Base-by-base conservation (phyloP, 2,797 vertebrate genomes). In the Menidia menidia region DNA sequence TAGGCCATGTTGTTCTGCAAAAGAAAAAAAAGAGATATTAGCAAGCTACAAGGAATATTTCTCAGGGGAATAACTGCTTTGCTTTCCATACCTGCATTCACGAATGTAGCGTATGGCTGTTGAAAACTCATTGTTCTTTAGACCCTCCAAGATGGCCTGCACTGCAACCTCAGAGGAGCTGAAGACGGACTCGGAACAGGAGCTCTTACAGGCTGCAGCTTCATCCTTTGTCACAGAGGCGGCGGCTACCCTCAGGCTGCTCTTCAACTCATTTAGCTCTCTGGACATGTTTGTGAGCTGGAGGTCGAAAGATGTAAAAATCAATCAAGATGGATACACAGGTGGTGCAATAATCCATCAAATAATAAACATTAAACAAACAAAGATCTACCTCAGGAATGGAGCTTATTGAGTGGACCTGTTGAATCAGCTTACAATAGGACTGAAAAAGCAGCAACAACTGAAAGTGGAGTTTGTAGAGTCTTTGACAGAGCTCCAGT, bases 381-480 rank as follows among this genome's bases (percentile, higher is more conserved):
- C 8, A n/a, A 58, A 44, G 2, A 90, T 95, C 39, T 92, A 99
- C 98, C 97, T 97, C 95, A 52, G 97, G 97, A 92, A 95, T 88
- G 61, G 95, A 95, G 89, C 94, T 97, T 82, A 97, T 96, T 79
- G 95, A 91, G 0, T 98, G 95, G 86, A 98, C 95, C 88, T 98
- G 96, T 85, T 97, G 95, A 43, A 98, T 97, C 91, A 99, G 96
- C 92, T 99, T 99, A 93, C 97, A 98, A 93, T 99, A 99, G 78
- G 97, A 98, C 84, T 99, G 97, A 95, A 98, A 99, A 87, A 99
- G 97, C 93, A 99, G 94, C 83, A 99, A 89, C 88, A 99, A 94
- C 93, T 99, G 98, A 90, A 99, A 99, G 86, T 99, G 98, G 82
- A 99, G 96, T 84, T 99, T 99, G 94, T 99, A 99, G 84, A 99